These are phyloP conservation scores for Manduca sexta DNA, from an alignment of 1,140 invertebrate genomes.

Conservation along the genomic window DNA sequence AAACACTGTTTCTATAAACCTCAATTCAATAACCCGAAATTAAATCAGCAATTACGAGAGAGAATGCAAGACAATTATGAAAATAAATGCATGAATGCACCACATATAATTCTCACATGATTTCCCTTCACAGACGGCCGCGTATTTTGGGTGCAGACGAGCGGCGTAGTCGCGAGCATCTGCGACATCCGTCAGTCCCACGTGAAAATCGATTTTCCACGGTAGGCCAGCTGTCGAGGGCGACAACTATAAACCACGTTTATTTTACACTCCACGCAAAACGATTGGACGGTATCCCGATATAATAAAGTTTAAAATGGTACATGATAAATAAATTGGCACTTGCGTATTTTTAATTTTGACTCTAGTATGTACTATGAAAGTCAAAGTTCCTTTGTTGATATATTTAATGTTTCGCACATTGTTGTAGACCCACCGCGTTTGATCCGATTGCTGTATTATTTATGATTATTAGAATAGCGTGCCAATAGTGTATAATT, in stretches of 20 bases:
- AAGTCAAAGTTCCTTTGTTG: constrained; percentile 72
- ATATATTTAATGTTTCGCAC: constrained; percentile 73
- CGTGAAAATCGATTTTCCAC: constrained; percentile 73
- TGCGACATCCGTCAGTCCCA: constrained; percentile 65
- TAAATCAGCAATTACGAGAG: background rate
- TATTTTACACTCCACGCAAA: constrained; percentile 10
- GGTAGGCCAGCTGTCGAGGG: constrained; percentile 64
- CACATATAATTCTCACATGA: constrained; percentile 16
- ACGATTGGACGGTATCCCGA: constrained; percentile 11
- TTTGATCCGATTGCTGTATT: constrained; percentile 65
- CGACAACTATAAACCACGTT: constrained; percentile 44
- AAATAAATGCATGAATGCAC: background rate
- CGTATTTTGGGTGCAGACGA: constrained; percentile 50
- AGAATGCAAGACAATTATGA: background rate
- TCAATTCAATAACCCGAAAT: too few relatives aligned
- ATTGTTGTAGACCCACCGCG: constrained; percentile 66
- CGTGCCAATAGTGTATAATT: constrained; percentile 62
- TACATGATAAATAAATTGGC: background rate
- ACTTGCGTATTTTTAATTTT: constrained; percentile 21
- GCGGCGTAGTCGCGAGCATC: constrained; percentile 55
- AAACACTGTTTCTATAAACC: too few relatives aligned
- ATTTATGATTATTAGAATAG: constrained; percentile 71
- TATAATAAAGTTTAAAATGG: constrained; percentile 23
- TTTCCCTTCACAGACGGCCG: constrained; percentile 32
- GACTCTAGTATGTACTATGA: constrained; percentile 56